Conservation (phyloP, 2,113 vertebrate species). For the Chrysemys picta region DNA sequence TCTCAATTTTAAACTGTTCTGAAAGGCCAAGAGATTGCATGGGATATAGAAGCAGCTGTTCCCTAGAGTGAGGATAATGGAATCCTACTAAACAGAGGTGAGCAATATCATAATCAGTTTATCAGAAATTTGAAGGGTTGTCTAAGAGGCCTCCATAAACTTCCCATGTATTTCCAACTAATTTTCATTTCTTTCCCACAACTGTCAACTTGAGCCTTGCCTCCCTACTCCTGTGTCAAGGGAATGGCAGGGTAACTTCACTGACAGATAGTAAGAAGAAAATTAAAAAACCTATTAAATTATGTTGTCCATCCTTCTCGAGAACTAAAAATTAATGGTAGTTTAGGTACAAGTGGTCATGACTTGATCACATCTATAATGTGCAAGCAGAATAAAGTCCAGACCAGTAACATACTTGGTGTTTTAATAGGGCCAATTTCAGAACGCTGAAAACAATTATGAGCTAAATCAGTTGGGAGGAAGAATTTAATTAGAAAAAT, state of each 20-base stretch:
- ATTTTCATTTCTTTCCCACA: constrained; percentile 8
- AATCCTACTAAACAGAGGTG: not conserved
- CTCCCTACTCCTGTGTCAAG: not conserved
- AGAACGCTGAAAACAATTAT: not conserved
- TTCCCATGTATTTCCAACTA: not conserved
- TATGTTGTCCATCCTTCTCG: not conserved
- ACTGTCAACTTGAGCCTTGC: not conserved
- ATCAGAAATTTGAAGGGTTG: not conserved
- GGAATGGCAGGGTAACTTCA: not conserved
- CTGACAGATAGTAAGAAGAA: not conserved
- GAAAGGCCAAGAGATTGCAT: not conserved
- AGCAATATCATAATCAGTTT: not conserved
- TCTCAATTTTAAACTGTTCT: not conserved
- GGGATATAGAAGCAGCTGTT: not conserved
- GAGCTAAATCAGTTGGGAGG: not conserved
- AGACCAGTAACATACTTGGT: not conserved
- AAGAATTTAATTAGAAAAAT: not conserved
- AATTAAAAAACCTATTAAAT: not conserved
- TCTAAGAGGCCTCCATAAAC: not conserved
- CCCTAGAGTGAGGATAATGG: not conserved
- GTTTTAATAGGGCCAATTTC: not conserved
- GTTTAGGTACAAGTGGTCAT: not conserved
- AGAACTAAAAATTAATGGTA: not conserved
- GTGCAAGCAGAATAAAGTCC: not conserved
- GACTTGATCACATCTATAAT: not conserved